Conservation (phyloP, 2,113 vertebrate genomes). For the Rhipidura dahli region DNA sequence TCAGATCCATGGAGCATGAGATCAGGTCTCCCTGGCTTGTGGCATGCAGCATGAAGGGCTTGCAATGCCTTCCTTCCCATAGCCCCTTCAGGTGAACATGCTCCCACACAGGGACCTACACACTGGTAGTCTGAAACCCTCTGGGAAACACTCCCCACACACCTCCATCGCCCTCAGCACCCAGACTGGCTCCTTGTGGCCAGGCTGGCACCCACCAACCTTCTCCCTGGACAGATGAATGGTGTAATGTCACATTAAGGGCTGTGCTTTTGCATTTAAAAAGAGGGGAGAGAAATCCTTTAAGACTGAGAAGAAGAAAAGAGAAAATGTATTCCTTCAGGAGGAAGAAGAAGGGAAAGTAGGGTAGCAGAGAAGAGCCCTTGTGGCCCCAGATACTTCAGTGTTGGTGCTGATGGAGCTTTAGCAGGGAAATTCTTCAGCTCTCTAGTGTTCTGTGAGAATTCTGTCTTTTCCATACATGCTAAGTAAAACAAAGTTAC, state of each 20-base stretch:
- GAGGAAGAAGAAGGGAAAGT: not conserved
- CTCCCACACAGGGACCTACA: not conserved
- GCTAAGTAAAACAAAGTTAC: too few species aligned
- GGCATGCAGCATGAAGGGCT: not conserved
- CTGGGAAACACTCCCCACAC: not conserved
- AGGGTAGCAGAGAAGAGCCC: not conserved
- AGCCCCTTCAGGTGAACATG: not conserved
- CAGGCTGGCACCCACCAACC: not conserved
- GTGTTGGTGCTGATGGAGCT: too few species aligned
- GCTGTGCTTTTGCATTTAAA: not conserved
- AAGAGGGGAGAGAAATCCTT: not conserved
- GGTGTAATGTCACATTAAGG: accelerated
- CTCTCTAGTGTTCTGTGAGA: too few species aligned
- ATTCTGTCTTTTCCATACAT: too few species aligned
- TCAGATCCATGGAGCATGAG: not conserved
- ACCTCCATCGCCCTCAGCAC: not conserved
- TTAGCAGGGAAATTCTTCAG: too few species aligned
- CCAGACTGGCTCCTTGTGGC: not conserved
- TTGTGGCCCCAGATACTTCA: not conserved
- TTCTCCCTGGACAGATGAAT: not conserved
- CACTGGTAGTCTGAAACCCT: not conserved
- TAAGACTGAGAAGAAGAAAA: not conserved
- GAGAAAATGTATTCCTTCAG: not conserved
- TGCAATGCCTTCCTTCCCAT: not conserved
- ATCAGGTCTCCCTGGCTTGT: not conserved